A percentile compares a stretch with the other conserved stretches of the same genome.
Evolutionary conservation across 1,140 invertebrate genomes (phyloP).

Genomic region (Listronotus bonariensis): DNA sequence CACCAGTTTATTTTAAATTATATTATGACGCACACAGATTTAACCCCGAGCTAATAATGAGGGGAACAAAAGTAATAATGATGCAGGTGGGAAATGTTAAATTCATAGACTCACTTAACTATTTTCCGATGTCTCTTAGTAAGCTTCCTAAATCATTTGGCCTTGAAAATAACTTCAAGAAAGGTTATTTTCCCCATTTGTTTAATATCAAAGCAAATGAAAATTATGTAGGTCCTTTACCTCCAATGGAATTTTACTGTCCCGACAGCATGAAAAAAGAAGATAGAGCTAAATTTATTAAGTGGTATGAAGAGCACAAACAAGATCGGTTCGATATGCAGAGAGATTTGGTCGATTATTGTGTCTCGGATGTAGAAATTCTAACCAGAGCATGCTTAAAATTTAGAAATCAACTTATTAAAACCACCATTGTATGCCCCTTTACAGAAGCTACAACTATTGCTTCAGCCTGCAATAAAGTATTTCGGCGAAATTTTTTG

Average conservation of each 20-base stretch:
- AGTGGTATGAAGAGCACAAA: slow-evolving; percentile 33
- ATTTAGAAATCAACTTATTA: slow-evolving; percentile 23
- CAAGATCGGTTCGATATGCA: slow-evolving; percentile 18
- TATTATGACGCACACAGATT: slow-evolving; percentile 8
- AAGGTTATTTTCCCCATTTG: slow-evolving; percentile 16
- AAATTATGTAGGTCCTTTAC: slow-evolving; percentile 9
- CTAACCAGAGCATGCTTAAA: slow-evolving; percentile 21
- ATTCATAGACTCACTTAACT: slow-evolving; percentile 26
- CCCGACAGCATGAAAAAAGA: slow-evolving; percentile 23
- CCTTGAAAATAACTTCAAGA: slow-evolving; percentile 5
- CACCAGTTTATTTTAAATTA: slow-evolving; percentile 19
- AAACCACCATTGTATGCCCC: slow-evolving; percentile 19
- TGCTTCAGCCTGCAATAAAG: slow-evolving; percentile 7
- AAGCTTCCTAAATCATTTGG: slow-evolving; percentile 13
- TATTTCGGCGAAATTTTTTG: slow-evolving; percentile 34
- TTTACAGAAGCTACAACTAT: slow-evolving; percentile 29
- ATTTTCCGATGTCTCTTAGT: slow-evolving; percentile 22
- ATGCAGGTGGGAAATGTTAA: slow-evolving; percentile 13
- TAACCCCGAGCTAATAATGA: slow-evolving; percentile 17
- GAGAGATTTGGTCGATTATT: slow-evolving; percentile 39
- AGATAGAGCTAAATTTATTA: slow-evolving; percentile 22
- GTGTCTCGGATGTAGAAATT: slow-evolving; percentile 32
- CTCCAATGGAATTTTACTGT: slow-evolving; percentile 15
- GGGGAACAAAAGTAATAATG: slow-evolving; percentile 26
- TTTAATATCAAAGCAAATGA: slow-evolving; percentile 12